Evolutionary conservation across 2,888 invertebrate genomes (phyloP), one percentile per base, ranked within the genome.

Genomic region (Drosophila atripex): DNA sequence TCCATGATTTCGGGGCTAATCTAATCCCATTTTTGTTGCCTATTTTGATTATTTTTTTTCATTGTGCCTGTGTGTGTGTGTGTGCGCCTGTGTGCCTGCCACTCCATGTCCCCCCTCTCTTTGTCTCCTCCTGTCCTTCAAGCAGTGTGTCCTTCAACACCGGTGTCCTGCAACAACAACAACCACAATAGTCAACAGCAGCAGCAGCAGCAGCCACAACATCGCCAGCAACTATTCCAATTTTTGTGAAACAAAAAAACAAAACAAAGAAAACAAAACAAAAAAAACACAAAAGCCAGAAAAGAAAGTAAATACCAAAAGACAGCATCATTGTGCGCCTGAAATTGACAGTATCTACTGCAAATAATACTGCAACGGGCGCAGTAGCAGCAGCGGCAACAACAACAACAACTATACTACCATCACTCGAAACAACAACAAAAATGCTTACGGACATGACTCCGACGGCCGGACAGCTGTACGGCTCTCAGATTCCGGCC

Each of bases 401-500:
- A 58, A 53, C 41, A 49, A 38, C 54, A 32, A 18, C 54, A 54
- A 35, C 58, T 55, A 45, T 60, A 56, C 32, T 59, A 58, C 30
- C 51, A 72, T n/a, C 73, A 47, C n/a, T 61, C 39, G 25, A 61
- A 55, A 25, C 68, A 50, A 32, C 69, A 43, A 46, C 51, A 59
- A 89, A 82, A 60, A 93, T 93, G 93, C 91, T 93, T 89, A 93
- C 93, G 80, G 93, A 93, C 90, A 93, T 93, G 93, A 93, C 93
- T 83, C 93, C 93, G 86, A 93, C 93, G 86, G 93, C 93, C 80
- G 93, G 93, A 73, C 93, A 93, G 89, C 91, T 93, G 73, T 93
- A 93, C 86, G 93, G 93, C 73, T 92, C 93, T 70, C 93, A 93
- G 88, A 93, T 93, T 86, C 93, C 93, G 59, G 92, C 93, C 43